phyloP scores from a whole-genome alignment of 2,888 invertebrate genomes.

The Caenorhabditis virilis region DNA sequence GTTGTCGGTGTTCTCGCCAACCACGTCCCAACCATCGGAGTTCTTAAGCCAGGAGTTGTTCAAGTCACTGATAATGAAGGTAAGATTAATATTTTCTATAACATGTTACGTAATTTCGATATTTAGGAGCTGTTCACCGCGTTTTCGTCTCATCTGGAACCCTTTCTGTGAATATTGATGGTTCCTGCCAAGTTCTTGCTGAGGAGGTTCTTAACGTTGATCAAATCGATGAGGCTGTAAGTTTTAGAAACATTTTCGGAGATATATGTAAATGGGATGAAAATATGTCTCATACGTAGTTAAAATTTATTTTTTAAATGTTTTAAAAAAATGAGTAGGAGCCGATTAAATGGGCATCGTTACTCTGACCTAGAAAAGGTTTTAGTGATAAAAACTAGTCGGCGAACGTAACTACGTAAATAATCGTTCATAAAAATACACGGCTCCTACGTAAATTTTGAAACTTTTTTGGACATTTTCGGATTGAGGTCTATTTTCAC shows the following conservation, averaged over 20 bases:
- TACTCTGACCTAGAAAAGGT: conserved; percentile 5
- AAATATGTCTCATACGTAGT: no score
- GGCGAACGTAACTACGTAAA: no score
- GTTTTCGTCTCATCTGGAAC: conserved; percentile 67
- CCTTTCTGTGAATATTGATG: conserved; percentile 68
- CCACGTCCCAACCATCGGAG: conserved; percentile 68
- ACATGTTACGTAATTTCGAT: not conserved
- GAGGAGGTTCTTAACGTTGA: conserved; percentile 61
- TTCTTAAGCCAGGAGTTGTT: conserved; percentile 67
- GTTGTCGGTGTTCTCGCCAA: conserved; percentile 66
- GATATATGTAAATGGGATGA: no score
- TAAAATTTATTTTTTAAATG: no score
- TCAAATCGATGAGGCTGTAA: conserved; percentile 63
- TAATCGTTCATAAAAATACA: no score
- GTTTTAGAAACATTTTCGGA: no score
- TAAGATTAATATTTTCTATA: conserved; percentile 10
- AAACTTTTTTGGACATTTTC: no score
- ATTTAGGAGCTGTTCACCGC: conserved; percentile 58
- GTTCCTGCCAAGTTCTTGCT: conserved; percentile 65
- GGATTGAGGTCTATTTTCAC: not conserved
- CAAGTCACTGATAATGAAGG: conserved; percentile 61
- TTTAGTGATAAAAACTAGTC: no score
- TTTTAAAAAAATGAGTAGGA: no score
- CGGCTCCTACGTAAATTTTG: no score
- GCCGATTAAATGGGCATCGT: no score